Conservation (phyloP, 1,140 invertebrate species). For the Heliothis virescens region DNA sequence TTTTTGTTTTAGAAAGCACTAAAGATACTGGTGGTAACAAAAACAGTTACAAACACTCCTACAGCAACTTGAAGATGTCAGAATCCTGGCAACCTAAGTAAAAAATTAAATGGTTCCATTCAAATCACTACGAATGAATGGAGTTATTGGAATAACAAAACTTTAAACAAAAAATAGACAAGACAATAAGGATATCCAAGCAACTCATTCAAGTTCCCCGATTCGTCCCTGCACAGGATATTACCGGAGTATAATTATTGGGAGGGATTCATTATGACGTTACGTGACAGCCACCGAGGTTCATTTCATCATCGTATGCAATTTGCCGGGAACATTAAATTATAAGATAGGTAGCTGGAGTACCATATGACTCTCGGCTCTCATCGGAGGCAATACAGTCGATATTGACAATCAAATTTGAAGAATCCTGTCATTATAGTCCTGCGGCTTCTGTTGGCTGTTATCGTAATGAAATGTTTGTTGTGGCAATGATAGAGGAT, state of each 20-base stretch:
- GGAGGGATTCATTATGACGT: constrained; percentile 68
- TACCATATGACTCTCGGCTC: constrained; percentile 45
- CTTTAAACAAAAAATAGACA: not conserved
- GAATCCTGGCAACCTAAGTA: too few relatives aligned
- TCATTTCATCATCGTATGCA: constrained; percentile 57
- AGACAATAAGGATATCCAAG: not conserved
- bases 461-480: constrained; percentile 51
- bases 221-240: constrained; percentile 54
- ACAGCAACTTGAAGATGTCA: too few relatives aligned
- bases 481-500: constrained; percentile 44
- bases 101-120: too few relatives aligned
- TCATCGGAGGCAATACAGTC: constrained; percentile 40
- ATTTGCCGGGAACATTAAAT: constrained; percentile 60
- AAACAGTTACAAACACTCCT: too few relatives aligned
- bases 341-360: constrained; percentile 44
- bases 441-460: constrained; percentile 47
- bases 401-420: constrained; percentile 40
- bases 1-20: too few relatives aligned
- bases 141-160: too few relatives aligned
- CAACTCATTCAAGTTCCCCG: not conserved
- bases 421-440: constrained; percentile 48
- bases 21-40: too few relatives aligned
- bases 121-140: too few relatives aligned
- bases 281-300: constrained; percentile 64
- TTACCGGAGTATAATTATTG: constrained; percentile 66